Percentiles rank a stretch among this genome's conserved stretches.
Evolutionary conservation across 2,888 invertebrate species (phyloP).

Genomic region (Pandemis heparana): DNA sequence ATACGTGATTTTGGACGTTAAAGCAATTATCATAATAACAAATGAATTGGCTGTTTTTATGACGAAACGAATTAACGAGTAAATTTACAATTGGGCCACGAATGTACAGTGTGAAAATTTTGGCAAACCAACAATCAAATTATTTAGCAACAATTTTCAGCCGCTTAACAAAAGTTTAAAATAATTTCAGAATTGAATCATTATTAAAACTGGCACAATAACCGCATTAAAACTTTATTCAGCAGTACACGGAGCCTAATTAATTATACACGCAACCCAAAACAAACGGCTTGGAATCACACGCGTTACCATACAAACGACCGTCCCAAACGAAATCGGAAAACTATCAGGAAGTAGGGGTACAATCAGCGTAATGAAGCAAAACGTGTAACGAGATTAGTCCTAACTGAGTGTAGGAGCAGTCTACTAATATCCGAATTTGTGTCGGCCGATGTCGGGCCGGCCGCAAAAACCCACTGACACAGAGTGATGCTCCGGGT

Average conservation of each 20-base stretch:
- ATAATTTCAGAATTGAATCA: not conserved
- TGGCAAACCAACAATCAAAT: no score
- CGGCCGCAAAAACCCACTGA: slow-evolving; percentile 67
- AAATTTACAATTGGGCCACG: no score
- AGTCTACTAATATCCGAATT: slow-evolving; percentile 59
- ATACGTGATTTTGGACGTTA: not conserved
- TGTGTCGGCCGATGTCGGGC: slow-evolving; percentile 48
- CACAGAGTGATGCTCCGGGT: slow-evolving; percentile 62
- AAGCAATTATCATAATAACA: no score
- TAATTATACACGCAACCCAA: slow-evolving; percentile 17
- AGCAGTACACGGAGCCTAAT: not conserved
- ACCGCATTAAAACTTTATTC: not conserved
- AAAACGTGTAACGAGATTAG: slow-evolving; percentile 65
- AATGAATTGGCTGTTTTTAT: no score
- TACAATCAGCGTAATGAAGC: slow-evolving; percentile 60
- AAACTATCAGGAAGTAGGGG: slow-evolving; percentile 38
- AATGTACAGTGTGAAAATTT: no score
- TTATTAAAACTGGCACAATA: not conserved
- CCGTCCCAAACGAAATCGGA: slow-evolving; percentile 35
- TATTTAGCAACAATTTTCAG: no score
- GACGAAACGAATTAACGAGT: no score
- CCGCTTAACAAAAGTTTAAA: not conserved
- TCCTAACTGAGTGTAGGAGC: slow-evolving; percentile 55
- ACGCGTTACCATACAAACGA: slow-evolving; percentile 25
- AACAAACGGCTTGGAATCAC: slow-evolving; percentile 13